Conservation (phyloP, 2,797 vertebrate genomes). For the Muscicapa striata region DNA sequence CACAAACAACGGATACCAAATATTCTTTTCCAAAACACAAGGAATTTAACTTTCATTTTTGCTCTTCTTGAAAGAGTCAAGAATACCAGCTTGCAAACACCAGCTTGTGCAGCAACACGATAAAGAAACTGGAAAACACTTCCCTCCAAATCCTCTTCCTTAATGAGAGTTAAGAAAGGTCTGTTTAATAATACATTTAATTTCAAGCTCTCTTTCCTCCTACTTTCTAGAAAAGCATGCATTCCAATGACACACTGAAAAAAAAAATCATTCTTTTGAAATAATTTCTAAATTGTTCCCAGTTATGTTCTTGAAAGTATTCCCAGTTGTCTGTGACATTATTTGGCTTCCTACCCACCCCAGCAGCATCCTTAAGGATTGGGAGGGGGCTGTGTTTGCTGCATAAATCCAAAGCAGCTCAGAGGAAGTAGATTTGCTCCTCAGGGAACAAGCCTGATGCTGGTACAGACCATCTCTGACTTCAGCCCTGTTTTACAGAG, state of each 20-base stretch:
- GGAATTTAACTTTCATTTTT: neutral
- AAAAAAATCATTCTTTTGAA: neutral
- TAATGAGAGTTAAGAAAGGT: neutral
- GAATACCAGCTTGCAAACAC: neutral
- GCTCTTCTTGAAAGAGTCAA: neutral
- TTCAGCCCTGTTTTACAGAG: neutral
- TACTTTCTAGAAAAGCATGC: neutral
- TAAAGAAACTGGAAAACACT: neutral
- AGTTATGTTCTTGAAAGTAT: neutral
- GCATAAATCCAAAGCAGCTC: neutral
- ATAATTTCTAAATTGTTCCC: neutral
- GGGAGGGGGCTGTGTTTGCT: neutral
- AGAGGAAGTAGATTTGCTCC: neutral
- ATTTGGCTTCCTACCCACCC: neutral
- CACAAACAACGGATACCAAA: neutral
- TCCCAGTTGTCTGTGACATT: neutral
- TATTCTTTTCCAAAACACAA: neutral
- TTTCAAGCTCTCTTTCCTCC: neutral
- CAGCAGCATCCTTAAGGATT: neutral
- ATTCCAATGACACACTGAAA: neutral
- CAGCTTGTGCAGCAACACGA: neutral
- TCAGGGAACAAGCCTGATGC: neutral
- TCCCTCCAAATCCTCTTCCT: neutral
- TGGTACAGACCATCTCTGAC: neutral
- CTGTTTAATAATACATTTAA: neutral